Base-by-base conservation (phyloP, 1,140 invertebrate genomes). In the Halyomorpha halys region DNA sequence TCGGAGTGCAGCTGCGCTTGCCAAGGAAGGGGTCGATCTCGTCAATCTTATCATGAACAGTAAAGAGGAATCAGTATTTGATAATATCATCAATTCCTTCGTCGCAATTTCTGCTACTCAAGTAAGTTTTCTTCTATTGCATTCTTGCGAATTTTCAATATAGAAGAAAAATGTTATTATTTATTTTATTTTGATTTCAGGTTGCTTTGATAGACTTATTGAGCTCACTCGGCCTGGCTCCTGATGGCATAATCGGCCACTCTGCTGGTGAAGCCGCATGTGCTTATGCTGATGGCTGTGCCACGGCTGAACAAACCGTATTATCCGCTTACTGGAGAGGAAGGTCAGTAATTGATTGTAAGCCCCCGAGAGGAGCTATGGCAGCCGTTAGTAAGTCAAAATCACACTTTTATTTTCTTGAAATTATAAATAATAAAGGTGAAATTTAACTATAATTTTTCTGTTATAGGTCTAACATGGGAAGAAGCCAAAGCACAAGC, bases 241-340 rank as follows among this genome's bases (percentile, higher is more conserved):
- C 94, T 11, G 93, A 97, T 75, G 94, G 93, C 56, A 94, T 98
- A 69, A 77, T 98, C 49, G 96, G 96, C 1, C 95, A 98, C 74
- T 98, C 94, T 0, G 94, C 94, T 14, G 93, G 93, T 23, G 93
- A 97, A 78, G 76, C 96, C 59, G 91, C 91, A 5, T 98, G 95
- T 77, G 94, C 92, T 11, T 99, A 98, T 77, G 94, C 94, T 45
- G 96, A 98, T 78, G 94, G 91, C 8, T 87, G 87, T 25, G 85
- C 98, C 66, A 96, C 91, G 9, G 83, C 85, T 0, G 93, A 97
- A 73, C 93, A 99, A 76, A 89, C 92, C 0, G 84, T 98, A 34
- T 74, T 96, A 61, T 86, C 92, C 60, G 94, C 94, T 27, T 98
- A 92, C 74, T 92, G 88, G 82, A 80, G 95, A 78, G 95, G 94